A percentile compares a stretch with the other conserved stretches of the same genome.
Evolutionary conservation across 1,140 invertebrate genomes (phyloP).

Genomic region (Parasteatoda tepidariorum): DNA sequence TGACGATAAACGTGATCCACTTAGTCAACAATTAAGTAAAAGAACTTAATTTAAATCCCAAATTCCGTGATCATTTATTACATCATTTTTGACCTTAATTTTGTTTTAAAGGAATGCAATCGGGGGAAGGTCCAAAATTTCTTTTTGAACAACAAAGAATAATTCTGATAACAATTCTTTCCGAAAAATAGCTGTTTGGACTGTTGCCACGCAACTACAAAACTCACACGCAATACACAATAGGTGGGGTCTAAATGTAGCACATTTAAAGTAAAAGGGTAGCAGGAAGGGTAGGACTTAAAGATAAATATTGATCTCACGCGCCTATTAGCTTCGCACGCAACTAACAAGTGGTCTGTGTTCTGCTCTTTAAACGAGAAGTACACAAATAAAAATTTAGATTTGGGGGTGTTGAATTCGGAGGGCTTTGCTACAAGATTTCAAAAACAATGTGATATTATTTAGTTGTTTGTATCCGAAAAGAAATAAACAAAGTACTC

Average conservation of each 20-base stretch:
- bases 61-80: background rate
- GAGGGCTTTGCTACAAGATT: no score
- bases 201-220: slow-evolving; percentile 5
- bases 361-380: no score
- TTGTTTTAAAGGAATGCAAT: background rate
- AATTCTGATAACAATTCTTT: background rate
- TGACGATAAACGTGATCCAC: background rate
- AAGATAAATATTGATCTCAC: background rate
- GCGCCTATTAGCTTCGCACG: background rate
- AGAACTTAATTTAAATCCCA: background rate
- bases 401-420: no score
- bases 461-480: no score
- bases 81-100: background rate
- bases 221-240: background rate
- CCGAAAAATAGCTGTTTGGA: background rate
- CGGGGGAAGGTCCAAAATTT: background rate
- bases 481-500: no score
- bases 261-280: background rate
- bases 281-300: background rate
- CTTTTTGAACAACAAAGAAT: background rate
- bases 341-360: background rate
- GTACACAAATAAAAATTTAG: no score
- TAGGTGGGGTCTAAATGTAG: background rate
- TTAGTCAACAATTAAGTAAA: background rate
- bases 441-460: no score